Evolutionary conservation across 2,888 invertebrate genomes (phyloP).

Genomic region (Brenthis hecate): DNA sequence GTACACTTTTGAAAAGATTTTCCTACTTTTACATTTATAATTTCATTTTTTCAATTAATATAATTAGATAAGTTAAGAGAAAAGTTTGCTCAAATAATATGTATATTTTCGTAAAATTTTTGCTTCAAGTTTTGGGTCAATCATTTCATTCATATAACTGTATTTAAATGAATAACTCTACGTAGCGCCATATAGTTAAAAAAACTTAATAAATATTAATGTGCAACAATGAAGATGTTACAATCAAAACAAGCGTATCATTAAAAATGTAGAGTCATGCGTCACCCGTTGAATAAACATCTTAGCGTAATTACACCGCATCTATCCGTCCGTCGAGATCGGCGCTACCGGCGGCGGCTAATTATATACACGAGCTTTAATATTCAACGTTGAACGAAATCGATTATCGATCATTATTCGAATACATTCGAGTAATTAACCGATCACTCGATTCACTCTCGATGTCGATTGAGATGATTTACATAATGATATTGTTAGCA

Average conservation of each 20-base stretch:
- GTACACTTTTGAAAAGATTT: too few relatives aligned
- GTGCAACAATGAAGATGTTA: conserved; percentile 20
- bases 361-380: conserved; percentile 35
- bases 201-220: conserved; percentile 15
- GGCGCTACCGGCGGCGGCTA: conserved; percentile 31
- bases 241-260: conserved; percentile 17
- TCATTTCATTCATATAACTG: background rate
- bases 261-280: conserved; percentile 21
- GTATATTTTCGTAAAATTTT: too few relatives aligned
- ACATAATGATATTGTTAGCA: conserved; percentile 76
- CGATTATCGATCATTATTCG: conserved; percentile 37
- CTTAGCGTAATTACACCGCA: conserved; percentile 15
- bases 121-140: too few relatives aligned
- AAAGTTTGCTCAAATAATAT: too few relatives aligned
- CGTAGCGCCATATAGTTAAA: background rate
- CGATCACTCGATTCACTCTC: conserved; percentile 67
- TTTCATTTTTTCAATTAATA: too few relatives aligned
- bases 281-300: conserved; percentile 24
- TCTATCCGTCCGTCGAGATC: conserved; percentile 18
- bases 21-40: too few relatives aligned
- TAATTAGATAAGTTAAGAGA: too few relatives aligned
- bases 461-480: conserved; percentile 60
- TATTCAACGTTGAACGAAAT: conserved; percentile 38
- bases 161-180: conserved; percentile 1
- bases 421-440: conserved; percentile 51